These are phyloP conservation scores for Enteromius viviparus DNA, from an alignment of 2,797 vertebrate genomes.

Conservation along the genomic window DNA sequence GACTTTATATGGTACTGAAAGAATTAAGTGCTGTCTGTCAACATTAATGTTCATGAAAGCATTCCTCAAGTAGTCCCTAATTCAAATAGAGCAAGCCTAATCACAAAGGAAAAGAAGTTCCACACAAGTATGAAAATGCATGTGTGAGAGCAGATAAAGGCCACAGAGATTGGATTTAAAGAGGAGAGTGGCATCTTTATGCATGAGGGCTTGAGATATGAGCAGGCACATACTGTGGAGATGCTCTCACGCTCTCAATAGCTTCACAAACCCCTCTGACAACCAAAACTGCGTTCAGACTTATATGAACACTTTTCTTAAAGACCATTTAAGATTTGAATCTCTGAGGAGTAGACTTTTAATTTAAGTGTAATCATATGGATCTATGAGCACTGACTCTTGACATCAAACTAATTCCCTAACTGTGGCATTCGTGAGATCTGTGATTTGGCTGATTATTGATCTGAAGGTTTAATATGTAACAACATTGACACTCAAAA, in stretches of 20 bases:
- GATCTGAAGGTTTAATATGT: conserved; percentile 6
- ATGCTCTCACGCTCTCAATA: conserved; percentile 44
- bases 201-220: conserved; percentile 74
- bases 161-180: conserved; percentile 67
- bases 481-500: not conserved
- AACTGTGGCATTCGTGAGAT: not conserved
- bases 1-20: conserved; percentile 45
- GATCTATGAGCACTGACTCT: conserved; percentile 8
- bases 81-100: conserved; percentile 34
- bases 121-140: conserved; percentile 47
- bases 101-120: conserved; percentile 52
- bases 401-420: conserved; percentile 4
- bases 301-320: conserved; percentile 15
- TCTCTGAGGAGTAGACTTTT: not conserved
- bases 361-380: not conserved
- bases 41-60: conserved; percentile 34
- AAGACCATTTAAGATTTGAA: not conserved
- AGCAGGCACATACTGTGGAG: conserved; percentile 60
- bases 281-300: conserved; percentile 37
- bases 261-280: conserved; percentile 53
- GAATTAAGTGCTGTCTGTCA: conserved; percentile 31
- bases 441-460: not conserved
- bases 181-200: conserved; percentile 70
- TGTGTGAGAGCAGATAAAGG: conserved; percentile 62
- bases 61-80: conserved; percentile 38